These are phyloP conservation scores for Serinus canaria DNA, from an alignment of 2,113 vertebrate species.

Conservation along the genomic window DNA sequence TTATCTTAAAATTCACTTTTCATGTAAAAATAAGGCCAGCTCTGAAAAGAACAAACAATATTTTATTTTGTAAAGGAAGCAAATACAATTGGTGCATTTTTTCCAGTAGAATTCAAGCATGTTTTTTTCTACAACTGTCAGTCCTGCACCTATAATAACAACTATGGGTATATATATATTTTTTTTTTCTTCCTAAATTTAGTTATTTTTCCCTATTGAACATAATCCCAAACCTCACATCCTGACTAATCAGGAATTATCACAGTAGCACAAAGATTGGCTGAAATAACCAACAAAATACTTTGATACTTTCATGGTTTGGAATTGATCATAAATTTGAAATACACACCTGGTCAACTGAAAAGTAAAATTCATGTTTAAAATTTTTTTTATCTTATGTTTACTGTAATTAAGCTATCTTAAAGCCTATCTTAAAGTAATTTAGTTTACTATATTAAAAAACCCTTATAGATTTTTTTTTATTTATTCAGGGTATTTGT, in stretches of 20 bases:
- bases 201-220: not conserved
- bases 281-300: not conserved
- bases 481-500: not conserved
- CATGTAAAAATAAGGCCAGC: not conserved
- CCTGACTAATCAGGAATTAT: not conserved
- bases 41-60: not conserved
- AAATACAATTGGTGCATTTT: not conserved
- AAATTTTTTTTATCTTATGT: not conserved
- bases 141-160: not conserved
- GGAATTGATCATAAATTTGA: not conserved
- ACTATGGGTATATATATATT: not conserved
- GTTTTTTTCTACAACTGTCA: not conserved
- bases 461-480: not conserved
- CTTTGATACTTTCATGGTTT: not conserved
- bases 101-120: not conserved
- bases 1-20: constrained; percentile 15
- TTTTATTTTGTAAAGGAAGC: not conserved
- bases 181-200: no score
- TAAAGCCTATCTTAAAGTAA: not conserved
- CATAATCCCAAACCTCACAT: not conserved
- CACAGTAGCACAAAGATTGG: not conserved
- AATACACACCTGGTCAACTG: not conserved
- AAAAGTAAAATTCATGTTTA: not conserved
- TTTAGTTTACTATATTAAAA: not conserved
- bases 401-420: not conserved